Evolutionary conservation across 2,797 vertebrate genomes (phyloP), one percentile per base, ranked within the genome.

Genomic region (Chiloscyllium punctatum): DNA sequence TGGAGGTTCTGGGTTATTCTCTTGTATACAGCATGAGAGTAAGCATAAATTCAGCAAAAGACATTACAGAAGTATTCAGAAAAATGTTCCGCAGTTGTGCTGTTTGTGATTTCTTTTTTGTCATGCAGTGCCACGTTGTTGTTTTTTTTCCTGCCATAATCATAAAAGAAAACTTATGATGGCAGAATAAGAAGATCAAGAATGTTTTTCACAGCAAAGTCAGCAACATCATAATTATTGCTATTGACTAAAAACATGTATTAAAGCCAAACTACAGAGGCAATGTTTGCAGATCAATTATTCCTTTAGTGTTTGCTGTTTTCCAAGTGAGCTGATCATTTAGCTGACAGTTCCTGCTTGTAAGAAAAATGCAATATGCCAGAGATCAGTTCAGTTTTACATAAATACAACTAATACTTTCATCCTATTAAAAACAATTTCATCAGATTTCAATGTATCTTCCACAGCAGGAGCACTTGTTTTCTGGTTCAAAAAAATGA

Each of bases 211-310:
- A 23, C 94, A 74, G 71, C 69, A 33, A 95, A 74, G 42, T 77
- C 94, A 95, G 37, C 48, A 72, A 95, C 13, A 27, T 27, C 5
- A 7, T 74, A 95, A 95, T 95, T 74, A 77, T 95, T 53, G 42
- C 51, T 95, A 95, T 74, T 95, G 94, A 95, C 71, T 51, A 53
- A 74, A 74, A 95, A 30, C 94, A n/a, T 95, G 69, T 77, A 77
- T 95, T 74, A 95, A 95, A 77, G 42, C 94, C 94, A 42, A 94
- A 42, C 37, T 94, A 72, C 37, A 74, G 69, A 95, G 51, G 94
- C 48, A 77, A 77, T 95, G 94, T 77, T 95, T 77, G 48, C 68
- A 95, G 94, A 95, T 95, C 94, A 95, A 95, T 95, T 95, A 77
- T 74, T 72, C 37, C 94, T 53, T 95, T 77, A 94, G 94, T 77